Conservation (phyloP, 2,797 vertebrate species). For the Scleropages formosus region DNA sequence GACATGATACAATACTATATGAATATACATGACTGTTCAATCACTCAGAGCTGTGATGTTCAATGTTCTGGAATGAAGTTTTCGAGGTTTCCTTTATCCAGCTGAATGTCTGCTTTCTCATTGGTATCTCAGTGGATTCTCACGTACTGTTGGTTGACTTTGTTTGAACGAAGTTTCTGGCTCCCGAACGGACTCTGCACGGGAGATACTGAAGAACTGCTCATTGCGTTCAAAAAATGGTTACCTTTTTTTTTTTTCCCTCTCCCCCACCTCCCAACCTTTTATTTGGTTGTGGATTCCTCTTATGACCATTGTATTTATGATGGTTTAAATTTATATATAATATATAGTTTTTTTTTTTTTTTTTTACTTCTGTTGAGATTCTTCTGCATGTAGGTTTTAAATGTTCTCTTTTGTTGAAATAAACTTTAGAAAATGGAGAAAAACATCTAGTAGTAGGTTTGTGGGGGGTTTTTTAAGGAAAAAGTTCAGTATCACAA, state of each 20-base stretch:
- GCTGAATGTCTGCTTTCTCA: too few relatives aligned
- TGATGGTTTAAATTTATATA: conserved; percentile 48
- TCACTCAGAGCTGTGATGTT: conserved; percentile 26
- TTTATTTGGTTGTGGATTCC: conserved; percentile 57
- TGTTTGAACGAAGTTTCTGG: too few relatives aligned
- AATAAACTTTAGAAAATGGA: conserved; percentile 83
- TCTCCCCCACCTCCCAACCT: too few relatives aligned
- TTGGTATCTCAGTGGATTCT: too few relatives aligned
- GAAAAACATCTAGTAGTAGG: conserved; percentile 22
- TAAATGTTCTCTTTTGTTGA: conserved; percentile 88
- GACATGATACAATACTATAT: background rate
- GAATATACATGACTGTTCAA: conserved; percentile 11
- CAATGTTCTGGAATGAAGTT: conserved; percentile 44
- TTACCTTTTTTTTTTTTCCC: conserved; percentile 43
- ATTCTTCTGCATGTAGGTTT: conserved; percentile 97
- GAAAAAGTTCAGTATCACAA: background rate
- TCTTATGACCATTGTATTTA: conserved; percentile 68
- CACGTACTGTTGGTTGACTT: too few relatives aligned
- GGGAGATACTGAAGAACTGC: too few relatives aligned
- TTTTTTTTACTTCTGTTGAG: conserved; percentile 43
- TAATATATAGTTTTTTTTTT: too few relatives aligned
- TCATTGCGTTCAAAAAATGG: too few relatives aligned
- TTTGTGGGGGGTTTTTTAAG: background rate
- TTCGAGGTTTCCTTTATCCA: conserved; percentile 44
- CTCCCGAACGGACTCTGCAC: too few relatives aligned